phyloP scores from a whole-genome alignment of 2,113 vertebrate species.

The Leiothrix lutea region DNA sequence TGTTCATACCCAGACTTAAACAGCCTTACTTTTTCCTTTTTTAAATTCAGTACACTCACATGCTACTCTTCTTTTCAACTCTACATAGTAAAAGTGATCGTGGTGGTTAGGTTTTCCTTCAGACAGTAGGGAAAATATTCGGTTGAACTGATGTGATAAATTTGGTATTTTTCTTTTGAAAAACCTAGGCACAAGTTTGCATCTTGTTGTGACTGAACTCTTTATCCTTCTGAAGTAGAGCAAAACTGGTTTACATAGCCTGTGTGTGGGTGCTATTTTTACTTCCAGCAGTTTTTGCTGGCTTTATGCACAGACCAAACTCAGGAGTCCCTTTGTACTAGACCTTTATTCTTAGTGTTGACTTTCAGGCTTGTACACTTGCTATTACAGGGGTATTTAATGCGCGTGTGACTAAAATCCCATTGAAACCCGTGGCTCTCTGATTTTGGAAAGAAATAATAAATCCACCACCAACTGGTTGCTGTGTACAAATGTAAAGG shows the following conservation, averaged over 20 bases:
- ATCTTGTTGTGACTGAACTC: neutral
- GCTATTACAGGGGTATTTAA: neutral
- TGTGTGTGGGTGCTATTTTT: slow-evolving; percentile 5
- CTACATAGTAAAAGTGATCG: neutral
- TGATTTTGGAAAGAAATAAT: neutral
- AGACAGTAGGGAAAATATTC: neutral
- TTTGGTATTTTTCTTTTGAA: neutral
- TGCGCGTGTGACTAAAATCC: neutral
- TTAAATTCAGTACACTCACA: neutral
- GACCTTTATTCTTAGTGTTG: neutral
- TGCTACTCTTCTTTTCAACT: neutral
- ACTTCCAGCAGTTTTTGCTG: slow-evolving; percentile 27
- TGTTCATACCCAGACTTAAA: neutral
- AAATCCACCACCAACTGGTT: neutral
- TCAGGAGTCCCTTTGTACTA: neutral
- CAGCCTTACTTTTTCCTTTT: neutral
- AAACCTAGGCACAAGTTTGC: neutral
- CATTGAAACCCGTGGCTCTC: neutral
- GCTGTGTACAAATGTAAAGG: neutral
- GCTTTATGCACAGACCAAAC: neutral
- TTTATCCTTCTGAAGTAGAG: slow-evolving; percentile 36
- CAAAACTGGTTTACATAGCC: slow-evolving; percentile 44
- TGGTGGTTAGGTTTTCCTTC: neutral
- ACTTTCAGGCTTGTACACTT: neutral
- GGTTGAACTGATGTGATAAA: neutral